Percentiles rank a stretch among this genome's conserved stretches.
phyloP scores from a whole-genome alignment of 2,797 vertebrate genomes.

The Cygnus olor region DNA sequence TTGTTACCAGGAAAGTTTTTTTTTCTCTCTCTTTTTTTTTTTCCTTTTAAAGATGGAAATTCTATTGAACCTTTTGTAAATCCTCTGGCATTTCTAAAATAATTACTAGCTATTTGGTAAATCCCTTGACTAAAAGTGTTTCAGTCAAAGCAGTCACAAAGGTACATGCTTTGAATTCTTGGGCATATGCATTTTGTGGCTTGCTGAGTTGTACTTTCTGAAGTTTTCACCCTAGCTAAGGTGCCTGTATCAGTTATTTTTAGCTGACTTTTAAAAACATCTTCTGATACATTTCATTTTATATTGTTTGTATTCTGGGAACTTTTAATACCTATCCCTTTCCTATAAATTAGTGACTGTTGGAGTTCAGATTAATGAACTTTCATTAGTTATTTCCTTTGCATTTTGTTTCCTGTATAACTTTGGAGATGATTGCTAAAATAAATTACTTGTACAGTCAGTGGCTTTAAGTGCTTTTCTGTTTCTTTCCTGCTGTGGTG shows the following conservation, averaged over 20 bases:
- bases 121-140: neutral
- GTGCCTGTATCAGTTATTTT: neutral
- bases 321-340: constrained; percentile 6
- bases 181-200: neutral
- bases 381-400: constrained; percentile 73
- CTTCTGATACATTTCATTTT: neutral
- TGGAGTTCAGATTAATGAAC: constrained; percentile 65
- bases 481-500: constrained; percentile 68
- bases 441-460: constrained; percentile 69
- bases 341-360: constrained; percentile 39
- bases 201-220: neutral
- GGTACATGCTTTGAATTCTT: neutral
- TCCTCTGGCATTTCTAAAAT: neutral
- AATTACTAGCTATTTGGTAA: neutral
- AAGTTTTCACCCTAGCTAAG: neutral
- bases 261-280: neutral
- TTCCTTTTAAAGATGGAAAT: neutral
- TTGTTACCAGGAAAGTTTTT: neutral
- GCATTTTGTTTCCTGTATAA: constrained; percentile 72
- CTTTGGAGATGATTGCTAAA: constrained; percentile 69
- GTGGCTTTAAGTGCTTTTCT: constrained; percentile 64
- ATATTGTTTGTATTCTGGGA: neutral
- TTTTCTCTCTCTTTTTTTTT: neutral
- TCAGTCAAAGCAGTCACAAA: neutral
- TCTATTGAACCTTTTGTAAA: neutral